phyloP scores from a whole-genome alignment of 2,113 vertebrate species.

The Hemichromis elongatus region DNA sequence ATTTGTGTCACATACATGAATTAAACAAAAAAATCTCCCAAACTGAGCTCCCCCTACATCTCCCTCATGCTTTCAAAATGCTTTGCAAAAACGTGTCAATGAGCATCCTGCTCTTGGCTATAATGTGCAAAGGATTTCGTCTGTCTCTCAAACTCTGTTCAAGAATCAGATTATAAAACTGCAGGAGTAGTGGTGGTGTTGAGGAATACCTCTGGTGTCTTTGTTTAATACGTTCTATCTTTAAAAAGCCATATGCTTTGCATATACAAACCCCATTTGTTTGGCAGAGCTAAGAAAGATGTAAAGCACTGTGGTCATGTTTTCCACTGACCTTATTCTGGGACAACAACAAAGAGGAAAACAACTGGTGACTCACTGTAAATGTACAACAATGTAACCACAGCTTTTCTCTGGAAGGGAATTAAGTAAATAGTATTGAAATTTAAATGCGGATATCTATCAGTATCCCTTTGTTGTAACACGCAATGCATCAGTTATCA shows the following conservation, averaged over 20 bases:
- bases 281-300: slow-evolving; percentile 55
- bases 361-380: slow-evolving; percentile 8
- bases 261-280: slow-evolving; percentile 63
- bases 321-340: not conserved
- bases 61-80: not conserved
- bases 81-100: not conserved
- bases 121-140: not conserved
- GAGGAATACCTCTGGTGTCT: slow-evolving; percentile 27
- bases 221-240: slow-evolving; percentile 2
- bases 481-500: slow-evolving; percentile 35
- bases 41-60: not conserved
- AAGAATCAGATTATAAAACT: slow-evolving; percentile 36
- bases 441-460: slow-evolving; percentile 32
- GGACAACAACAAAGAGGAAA: slow-evolving; percentile 4
- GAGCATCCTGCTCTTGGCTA: not conserved
- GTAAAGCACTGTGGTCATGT: slow-evolving; percentile 54
- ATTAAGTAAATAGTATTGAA: slow-evolving; percentile 49
- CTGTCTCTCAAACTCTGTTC: slow-evolving; percentile 1
- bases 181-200: not conserved
- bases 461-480: slow-evolving; percentile 25
- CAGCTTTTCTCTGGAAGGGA: too few species aligned
- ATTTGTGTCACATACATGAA: not conserved
- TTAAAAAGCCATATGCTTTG: slow-evolving; percentile 49
- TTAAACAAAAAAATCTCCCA: not conserved
- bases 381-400: slow-evolving; percentile 43